Evolutionary conservation across 2,797 vertebrate genomes (phyloP), one percentile per base, ranked within the genome.

Genomic region (Anguilla marmorata): DNA sequence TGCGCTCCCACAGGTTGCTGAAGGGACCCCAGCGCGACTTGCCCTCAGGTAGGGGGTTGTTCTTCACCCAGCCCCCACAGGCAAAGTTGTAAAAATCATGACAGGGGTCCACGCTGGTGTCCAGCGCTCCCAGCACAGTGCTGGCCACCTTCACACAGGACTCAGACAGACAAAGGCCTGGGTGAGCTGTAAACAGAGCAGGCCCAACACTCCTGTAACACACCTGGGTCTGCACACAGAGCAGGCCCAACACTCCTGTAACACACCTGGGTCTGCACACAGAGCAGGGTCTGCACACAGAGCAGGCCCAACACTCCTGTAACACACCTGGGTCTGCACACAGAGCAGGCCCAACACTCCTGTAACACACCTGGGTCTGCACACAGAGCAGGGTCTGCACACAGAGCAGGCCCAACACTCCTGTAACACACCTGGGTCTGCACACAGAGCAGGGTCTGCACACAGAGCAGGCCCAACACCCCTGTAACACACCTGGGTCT

Each of bases 1-100:
- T 99, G 92, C 97, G 97, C 83, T 99, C 98, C 99, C 99, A 99
- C 85, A 99, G 96, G 92, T 96, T 97, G 93, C 97, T 98, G 95
- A 99, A 99, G 84, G 98, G 97, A 33, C 97, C 98, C 98, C 98
- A 99, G 93, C 98, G 98, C 0, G 98, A 99, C 90, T 98, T 99
- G 14, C 98, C 98, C 0, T 99, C 98, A 0, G 98, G 98, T 14
- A 99, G 96, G 0, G 98, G 98, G 92, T 99, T 99, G 91, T 94
- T 96, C 90, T 97, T 98, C 93, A 98, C 93, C 99, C 99, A 99
- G 16, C 98, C 98, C 0, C 98, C 98, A 0, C 99, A 99, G 72
- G 99, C 97, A 0, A 98, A 99, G 93, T 94, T 93, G 91, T 99
- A 99, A 93, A 99, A 99, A 92, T 99, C 98, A 24, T 98, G 94